These are phyloP conservation scores for Alviniconcha strummeri DNA, from an alignment of 2,888 invertebrate species.

Conservation along the genomic window DNA sequence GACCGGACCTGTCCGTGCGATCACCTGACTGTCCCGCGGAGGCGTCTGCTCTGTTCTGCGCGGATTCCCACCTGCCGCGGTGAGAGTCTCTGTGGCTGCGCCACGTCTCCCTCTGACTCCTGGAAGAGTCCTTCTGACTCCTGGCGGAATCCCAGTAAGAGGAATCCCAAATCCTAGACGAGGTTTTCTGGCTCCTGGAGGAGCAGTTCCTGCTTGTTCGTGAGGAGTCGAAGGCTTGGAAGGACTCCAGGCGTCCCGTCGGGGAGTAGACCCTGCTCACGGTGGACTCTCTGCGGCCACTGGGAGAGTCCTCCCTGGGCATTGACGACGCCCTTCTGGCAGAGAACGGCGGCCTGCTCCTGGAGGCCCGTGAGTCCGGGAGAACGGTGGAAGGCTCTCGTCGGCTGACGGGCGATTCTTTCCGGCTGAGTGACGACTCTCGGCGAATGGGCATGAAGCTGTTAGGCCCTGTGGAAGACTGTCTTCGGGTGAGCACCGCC, in stretches of 20 bases:
- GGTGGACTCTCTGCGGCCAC: neutral
- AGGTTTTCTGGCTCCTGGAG: neutral
- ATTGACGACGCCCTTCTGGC: neutral
- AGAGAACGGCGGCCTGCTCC: neutral
- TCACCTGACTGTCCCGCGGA: neutral
- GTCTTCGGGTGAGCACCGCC: neutral
- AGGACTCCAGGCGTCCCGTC: neutral
- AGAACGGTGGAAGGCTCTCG: neutral
- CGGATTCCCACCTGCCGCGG: neutral
- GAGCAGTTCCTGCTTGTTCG: neutral
- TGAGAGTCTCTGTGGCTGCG: neutral
- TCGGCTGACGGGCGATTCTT: neutral
- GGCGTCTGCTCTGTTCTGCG: neutral
- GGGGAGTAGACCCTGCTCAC: conserved; percentile 1
- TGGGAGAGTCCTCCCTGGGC: neutral
- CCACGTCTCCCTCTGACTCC: neutral
- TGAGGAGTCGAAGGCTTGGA: neutral
- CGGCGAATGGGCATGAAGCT: neutral
- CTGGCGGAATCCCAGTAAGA: neutral
- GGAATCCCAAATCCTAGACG: neutral
- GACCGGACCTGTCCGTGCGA: neutral
- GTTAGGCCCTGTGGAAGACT: neutral
- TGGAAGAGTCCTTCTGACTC: neutral
- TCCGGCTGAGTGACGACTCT: neutral
- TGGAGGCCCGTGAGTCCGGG: neutral